Conservation (phyloP, 2,113 vertebrate species). For the Dromaius novaehollandiae region DNA sequence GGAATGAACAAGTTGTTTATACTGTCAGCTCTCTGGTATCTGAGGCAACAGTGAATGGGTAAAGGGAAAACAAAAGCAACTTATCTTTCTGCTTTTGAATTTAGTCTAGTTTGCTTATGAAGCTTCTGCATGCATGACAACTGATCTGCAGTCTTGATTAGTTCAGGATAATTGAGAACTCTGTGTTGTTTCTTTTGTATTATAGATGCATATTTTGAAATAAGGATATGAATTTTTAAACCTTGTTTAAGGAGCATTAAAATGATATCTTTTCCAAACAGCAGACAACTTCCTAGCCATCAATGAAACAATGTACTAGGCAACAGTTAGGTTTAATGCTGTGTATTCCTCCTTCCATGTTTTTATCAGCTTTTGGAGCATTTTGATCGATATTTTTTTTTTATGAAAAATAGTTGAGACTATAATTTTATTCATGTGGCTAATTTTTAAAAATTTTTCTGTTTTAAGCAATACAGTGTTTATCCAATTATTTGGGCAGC, state of each 20-base stretch:
- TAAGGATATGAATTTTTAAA: neutral
- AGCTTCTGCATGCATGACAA: neutral
- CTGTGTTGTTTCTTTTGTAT: neutral
- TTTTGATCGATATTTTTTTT: neutral
- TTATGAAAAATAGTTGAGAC: neutral
- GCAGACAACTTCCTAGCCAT: neutral
- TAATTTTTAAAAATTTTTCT: neutral
- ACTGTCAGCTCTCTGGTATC: neutral
- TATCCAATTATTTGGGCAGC: conserved; percentile 99
- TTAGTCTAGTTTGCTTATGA: neutral
- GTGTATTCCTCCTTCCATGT: neutral
- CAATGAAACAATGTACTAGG: neutral
- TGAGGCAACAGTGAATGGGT: neutral
- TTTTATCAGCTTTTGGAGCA: neutral
- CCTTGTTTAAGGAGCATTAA: neutral
- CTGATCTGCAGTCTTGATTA: neutral
- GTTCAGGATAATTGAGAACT: neutral
- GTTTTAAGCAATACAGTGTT: conserved; percentile 91
- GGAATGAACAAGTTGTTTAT: neutral
- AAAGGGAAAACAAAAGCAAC: neutral
- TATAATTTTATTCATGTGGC: neutral
- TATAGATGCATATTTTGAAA: neutral
- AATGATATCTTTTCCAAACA: neutral
- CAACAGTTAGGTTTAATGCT: neutral
- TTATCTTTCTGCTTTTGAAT: neutral